These are phyloP conservation scores for Meliscaeva auricollis DNA, from an alignment of 2,888 invertebrate genomes.

Conservation along the genomic window DNA sequence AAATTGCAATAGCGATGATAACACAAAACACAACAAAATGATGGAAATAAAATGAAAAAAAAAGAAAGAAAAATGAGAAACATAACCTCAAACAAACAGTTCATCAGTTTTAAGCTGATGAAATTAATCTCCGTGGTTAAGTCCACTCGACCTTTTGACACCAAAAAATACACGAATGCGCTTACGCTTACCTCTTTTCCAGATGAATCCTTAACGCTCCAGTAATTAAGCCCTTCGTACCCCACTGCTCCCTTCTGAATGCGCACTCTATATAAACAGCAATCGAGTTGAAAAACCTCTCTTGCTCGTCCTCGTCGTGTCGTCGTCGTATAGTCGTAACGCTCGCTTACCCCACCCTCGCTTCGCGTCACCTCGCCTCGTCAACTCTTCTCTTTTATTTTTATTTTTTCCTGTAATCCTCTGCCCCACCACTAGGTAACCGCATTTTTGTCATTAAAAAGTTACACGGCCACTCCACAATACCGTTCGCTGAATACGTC, in stretches of 20 bases:
- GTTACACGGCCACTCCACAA: conserved; percentile 72
- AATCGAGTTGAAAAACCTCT: conserved; percentile 55
- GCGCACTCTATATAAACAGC: conserved; percentile 55
- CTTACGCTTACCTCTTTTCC: conserved; percentile 74
- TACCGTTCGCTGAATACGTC: conserved; percentile 49
- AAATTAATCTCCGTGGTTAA: conserved; percentile 66
- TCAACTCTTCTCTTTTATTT: conserved; percentile 9
- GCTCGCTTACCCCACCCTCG: conserved; percentile 28
- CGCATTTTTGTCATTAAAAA: conserved; percentile 77
- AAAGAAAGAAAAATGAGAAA: not conserved
- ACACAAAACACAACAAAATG: not conserved
- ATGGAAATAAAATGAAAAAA: not conserved
- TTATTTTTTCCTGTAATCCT: conserved; percentile 69
- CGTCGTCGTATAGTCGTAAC: conserved; percentile 14
- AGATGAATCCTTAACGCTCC: conserved; percentile 72
- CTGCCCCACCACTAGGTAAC: conserved; percentile 67
- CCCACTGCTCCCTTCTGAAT: conserved; percentile 67
- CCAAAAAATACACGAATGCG: conserved; percentile 57
- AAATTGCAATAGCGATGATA: conserved; percentile 29
- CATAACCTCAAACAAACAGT: conserved; percentile 42
- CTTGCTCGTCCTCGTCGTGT: not conserved
- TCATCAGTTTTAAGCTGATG: conserved; percentile 57
- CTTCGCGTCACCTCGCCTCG: not conserved
- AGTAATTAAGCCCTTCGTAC: conserved; percentile 70
- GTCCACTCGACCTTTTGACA: conserved; percentile 72